Evolutionary conservation across 2,113 vertebrate genomes (phyloP), one percentile per base, ranked within the genome.

Genomic region (Silurus asotus): DNA sequence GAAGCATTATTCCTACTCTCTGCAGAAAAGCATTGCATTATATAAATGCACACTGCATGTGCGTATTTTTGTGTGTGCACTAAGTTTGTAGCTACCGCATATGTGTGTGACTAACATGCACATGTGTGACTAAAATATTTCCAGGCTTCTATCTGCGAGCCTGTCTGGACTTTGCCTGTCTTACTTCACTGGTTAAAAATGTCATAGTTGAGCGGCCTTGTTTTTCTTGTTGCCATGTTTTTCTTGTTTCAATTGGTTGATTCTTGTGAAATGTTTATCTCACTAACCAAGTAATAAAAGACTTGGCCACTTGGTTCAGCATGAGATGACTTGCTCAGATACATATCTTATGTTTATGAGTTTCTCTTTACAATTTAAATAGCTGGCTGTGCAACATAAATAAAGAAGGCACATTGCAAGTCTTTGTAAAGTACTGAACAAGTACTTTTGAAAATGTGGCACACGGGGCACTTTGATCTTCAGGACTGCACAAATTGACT

Each of bases 131-230:
- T 88, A 88, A 88, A 65, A 70, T 37, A 59, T 88, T 88, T 82
- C 79, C 64, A 82, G 53, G 74, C 81, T 85, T 81, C 74, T 83
- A 87, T 90, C 87, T 90, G 83, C 7, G 5, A 82, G 59, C 83
- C 20, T 88, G 87, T 90, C 85, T 86, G 87, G 85, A 87, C 85
- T 82, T 81, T 83, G 61, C 61, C 74, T 79, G 70, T 51, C 78
- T 86, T 88, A 83, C 82, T 85, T 88, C 80, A 85, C 78, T 84
- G 76, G 82, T 81, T 87, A 78, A 87, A 88, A 88, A 86, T 86
- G 59, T 37, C 28, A 84, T 82, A 86, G 72, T 82, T 69, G 37
- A 19, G 55, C 37, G 20, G 49, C 55, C n/a, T 14, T 87, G 56
- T 62, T 80, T 70, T 80, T 78, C 11, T 77, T 85, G n/a, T 77